Percentiles rank a stretch among this genome's conserved stretches.
Evolutionary conservation across 2,113 vertebrate genomes (phyloP).

Genomic region (Nerophis lumbriciformis): DNA sequence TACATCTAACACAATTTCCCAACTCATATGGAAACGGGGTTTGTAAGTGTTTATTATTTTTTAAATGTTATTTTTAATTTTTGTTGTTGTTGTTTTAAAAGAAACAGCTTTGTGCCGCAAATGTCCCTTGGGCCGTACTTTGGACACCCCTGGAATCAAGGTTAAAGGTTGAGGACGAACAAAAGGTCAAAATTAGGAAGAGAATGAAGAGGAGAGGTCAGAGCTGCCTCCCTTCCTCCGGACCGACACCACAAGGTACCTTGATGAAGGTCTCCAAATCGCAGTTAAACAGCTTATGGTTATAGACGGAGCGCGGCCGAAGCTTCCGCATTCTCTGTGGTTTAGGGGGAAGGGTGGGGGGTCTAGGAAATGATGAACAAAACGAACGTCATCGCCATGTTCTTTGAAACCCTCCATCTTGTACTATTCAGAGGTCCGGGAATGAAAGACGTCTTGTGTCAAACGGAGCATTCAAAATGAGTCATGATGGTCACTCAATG

Average conservation of each 20-base stretch:
- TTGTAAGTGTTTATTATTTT: no score
- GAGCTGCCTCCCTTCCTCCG: constrained; percentile 73
- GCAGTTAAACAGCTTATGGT: constrained; percentile 99
- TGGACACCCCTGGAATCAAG: constrained; percentile 27
- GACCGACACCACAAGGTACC: constrained; percentile 80
- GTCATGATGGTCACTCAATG: not conserved
- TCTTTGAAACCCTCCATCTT: constrained; percentile 28
- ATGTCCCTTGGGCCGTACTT: no score
- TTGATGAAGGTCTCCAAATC: constrained; percentile 99
- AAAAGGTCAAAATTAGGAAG: constrained; percentile 46
- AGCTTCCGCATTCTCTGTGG: constrained; percentile 99
- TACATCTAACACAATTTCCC: no score
- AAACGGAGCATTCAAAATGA: not conserved
- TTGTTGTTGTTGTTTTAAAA: not conserved
- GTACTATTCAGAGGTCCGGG: not conserved
- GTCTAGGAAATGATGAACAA: constrained; percentile 79
- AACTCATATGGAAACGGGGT: no score
- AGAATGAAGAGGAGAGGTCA: constrained; percentile 41
- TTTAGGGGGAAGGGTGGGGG: constrained; percentile 97
- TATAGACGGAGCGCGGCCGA: constrained; percentile 96
- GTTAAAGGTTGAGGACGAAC: constrained; percentile 55
- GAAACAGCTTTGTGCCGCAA: constrained; percentile 34
- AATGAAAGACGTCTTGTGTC: not conserved
- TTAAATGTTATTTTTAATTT: no score
- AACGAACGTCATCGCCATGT: constrained; percentile 67